Evolutionary conservation across 2,113 vertebrate genomes (phyloP).

Genomic region (Varanus salvator): DNA sequence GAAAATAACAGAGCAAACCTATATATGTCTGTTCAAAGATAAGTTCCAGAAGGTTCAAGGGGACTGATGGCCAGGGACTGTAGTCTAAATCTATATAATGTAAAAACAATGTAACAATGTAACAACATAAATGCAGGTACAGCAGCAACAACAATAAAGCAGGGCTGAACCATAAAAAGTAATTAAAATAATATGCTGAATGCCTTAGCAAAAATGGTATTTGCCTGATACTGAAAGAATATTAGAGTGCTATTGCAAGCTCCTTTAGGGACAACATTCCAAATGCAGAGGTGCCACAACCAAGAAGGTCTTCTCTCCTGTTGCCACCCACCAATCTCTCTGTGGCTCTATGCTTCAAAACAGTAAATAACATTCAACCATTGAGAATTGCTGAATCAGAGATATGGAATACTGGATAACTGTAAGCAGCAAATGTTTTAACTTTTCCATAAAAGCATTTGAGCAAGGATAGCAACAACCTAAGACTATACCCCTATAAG

Average conservation of each 20-base stretch:
- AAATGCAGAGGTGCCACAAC: background rate
- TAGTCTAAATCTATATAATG: background rate
- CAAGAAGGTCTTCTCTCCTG: background rate
- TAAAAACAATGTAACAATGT: background rate
- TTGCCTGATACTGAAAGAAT: background rate
- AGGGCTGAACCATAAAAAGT: background rate
- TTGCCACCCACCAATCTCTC: background rate
- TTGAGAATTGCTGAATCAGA: background rate
- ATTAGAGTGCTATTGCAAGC: background rate
- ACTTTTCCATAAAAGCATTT: background rate
- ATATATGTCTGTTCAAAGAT: background rate
- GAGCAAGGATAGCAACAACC: background rate
- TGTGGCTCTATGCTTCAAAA: background rate
- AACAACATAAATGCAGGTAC: background rate
- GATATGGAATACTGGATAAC: background rate
- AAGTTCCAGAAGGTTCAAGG: background rate
- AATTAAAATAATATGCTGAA: background rate
- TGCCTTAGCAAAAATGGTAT: background rate
- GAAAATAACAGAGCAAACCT: background rate
- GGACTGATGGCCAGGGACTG: background rate
- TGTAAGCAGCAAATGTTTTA: background rate
- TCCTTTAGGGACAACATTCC: background rate
- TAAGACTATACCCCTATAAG: background rate
- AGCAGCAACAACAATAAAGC: background rate
- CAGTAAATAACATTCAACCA: background rate